A percentile compares a stretch with the other conserved stretches of the same genome.
Conservation (phyloP, 2,113 vertebrate species). For the Athene noctua region DNA sequence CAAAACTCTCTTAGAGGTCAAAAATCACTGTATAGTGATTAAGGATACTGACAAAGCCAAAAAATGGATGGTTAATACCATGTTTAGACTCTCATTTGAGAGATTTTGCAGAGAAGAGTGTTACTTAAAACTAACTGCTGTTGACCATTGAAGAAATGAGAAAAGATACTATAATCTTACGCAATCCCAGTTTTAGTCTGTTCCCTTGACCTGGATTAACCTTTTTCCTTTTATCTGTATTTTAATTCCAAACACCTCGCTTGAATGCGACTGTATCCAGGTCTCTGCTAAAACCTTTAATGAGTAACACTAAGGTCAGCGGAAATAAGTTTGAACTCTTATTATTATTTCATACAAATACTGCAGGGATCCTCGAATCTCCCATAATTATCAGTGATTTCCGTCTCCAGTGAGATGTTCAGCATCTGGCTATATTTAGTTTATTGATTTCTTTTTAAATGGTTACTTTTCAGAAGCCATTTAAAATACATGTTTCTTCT, state of each 20-base stretch:
- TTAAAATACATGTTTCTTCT: neutral
- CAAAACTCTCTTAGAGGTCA: conserved; percentile 59
- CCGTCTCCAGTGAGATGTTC: conserved; percentile 8
- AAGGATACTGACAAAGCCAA: conserved; percentile 78
- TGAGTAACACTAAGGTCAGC: conserved; percentile 39
- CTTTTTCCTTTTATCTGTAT: conserved; percentile 74
- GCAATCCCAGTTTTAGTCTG: conserved; percentile 54
- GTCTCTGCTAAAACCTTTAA: conserved; percentile 58
- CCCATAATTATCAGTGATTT: neutral
- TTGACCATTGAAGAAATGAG: conserved; percentile 68
- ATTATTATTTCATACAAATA: conserved; percentile 56
- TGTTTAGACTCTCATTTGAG: conserved; percentile 77
- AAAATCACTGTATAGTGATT: conserved; percentile 64
- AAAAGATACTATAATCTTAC: conserved; percentile 57
- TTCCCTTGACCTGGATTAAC: conserved; percentile 78
- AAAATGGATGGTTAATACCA: conserved; percentile 77
- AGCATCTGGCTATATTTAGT: neutral
- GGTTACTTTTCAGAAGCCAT: neutral
- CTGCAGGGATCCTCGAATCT: neutral
- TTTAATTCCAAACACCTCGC: conserved; percentile 77
- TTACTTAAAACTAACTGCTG: conserved; percentile 67
- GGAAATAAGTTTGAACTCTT: conserved; percentile 41
- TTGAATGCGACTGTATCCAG: conserved; percentile 59
- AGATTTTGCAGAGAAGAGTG: conserved; percentile 54
- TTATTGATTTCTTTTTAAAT: conserved; percentile 14